Conservation (phyloP, 1,140 invertebrate species). For the Pseudachorutes palmiensis region DNA sequence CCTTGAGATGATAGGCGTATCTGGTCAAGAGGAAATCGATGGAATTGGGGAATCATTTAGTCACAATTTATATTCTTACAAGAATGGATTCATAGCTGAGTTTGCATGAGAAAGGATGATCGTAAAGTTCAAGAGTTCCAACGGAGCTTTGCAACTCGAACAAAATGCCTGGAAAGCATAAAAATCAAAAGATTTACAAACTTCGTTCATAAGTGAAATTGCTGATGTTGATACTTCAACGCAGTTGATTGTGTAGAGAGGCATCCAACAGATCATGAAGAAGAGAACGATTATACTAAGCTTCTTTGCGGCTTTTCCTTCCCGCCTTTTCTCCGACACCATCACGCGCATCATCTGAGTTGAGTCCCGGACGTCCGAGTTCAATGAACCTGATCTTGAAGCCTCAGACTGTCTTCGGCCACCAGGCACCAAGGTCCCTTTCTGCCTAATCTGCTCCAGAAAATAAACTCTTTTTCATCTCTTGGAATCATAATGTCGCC, state of each 20-base stretch:
- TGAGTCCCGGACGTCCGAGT: slow-evolving; percentile 30
- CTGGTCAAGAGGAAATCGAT: too few species aligned
- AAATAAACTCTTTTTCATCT: not conserved
- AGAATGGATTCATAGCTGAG: slow-evolving; percentile 74
- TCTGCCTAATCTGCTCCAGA: slow-evolving; percentile 37
- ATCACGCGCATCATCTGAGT: slow-evolving; percentile 60
- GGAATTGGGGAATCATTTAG: slow-evolving; percentile 52
- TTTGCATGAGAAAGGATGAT: slow-evolving; percentile 83
- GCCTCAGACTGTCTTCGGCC: slow-evolving; percentile 18
- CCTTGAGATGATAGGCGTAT: slow-evolving; percentile 81
- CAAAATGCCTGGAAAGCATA: slow-evolving; percentile 55
- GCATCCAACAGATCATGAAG: slow-evolving; percentile 88
- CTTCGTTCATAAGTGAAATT: not conserved
- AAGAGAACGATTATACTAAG: slow-evolving; percentile 81
- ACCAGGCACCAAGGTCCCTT: slow-evolving; percentile 31
- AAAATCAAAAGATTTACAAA: not conserved
- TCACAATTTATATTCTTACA: slow-evolving; percentile 49
- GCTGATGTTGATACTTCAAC: slow-evolving; percentile 47
- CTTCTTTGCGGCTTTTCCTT: slow-evolving; percentile 84
- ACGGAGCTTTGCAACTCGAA: slow-evolving; percentile 55
- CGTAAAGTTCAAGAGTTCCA: slow-evolving; percentile 63
- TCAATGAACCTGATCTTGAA: slow-evolving; percentile 33
- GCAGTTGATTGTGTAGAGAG: slow-evolving; percentile 82
- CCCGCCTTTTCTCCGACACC: slow-evolving; percentile 68
- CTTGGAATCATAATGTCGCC: not conserved